These are phyloP conservation scores for Heliangelus exortis DNA, from an alignment of 2,797 vertebrate genomes.

Conservation along the genomic window DNA sequence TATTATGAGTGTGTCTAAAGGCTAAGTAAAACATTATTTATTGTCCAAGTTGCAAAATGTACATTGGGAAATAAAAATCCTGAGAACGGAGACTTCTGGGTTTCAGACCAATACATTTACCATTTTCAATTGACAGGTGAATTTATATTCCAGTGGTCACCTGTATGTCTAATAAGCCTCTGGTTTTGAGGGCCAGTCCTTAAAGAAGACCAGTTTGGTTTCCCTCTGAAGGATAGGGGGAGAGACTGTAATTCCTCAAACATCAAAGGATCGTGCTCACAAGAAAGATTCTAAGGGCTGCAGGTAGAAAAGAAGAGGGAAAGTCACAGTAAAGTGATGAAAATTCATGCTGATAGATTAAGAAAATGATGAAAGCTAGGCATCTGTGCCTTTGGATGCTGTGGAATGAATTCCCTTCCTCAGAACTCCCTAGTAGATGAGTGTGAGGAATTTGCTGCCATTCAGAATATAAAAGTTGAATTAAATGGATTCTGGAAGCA, in stretches of 20 bases:
- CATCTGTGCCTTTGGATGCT: background rate
- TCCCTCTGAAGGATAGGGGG: background rate
- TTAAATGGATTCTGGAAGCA: background rate
- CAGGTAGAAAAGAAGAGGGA: background rate
- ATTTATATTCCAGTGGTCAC: background rate
- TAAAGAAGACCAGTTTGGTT: background rate
- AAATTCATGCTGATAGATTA: background rate
- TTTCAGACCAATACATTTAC: background rate
- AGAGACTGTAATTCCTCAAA: background rate
- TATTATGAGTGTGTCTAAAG: background rate
- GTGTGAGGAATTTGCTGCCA: background rate
- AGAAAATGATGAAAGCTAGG: background rate
- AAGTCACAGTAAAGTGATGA: background rate
- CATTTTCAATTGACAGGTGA: background rate
- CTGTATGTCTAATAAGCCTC: background rate
- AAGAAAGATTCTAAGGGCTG: background rate
- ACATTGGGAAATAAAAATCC: background rate
- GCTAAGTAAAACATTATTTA: background rate
- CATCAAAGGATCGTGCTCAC: background rate
- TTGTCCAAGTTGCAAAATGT: background rate
- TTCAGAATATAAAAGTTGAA: background rate
- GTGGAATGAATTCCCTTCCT: background rate
- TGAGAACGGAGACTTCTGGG: background rate
- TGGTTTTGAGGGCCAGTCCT: background rate
- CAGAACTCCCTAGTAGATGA: background rate